phyloP scores from a whole-genome alignment of 2,797 vertebrate genomes.

The Apogon hyalosoma region DNA sequence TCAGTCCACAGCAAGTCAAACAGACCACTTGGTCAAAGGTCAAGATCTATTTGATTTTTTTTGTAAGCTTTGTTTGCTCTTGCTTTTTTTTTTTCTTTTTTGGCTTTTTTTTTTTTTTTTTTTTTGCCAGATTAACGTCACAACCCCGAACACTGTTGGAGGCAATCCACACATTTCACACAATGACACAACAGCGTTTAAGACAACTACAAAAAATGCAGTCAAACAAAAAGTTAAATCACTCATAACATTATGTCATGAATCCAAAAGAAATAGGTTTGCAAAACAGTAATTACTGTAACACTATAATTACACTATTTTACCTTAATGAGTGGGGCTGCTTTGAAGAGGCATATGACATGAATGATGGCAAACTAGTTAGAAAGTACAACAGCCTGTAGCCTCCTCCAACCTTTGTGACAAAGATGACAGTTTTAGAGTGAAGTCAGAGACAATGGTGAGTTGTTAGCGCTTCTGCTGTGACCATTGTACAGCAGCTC shows the following conservation, averaged over 20 bases:
- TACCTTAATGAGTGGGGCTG: neutral
- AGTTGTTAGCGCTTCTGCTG: slow-evolving; percentile 61
- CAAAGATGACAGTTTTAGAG: slow-evolving; percentile 35
- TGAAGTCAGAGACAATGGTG: slow-evolving; percentile 52
- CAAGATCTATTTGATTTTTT: slow-evolving; percentile 56
- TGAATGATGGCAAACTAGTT: slow-evolving; percentile 4
- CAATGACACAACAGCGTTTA: slow-evolving; percentile 1
- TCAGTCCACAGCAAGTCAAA: slow-evolving; percentile 45
- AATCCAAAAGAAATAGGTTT: slow-evolving; percentile 25
- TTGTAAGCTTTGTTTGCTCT: slow-evolving; percentile 29
- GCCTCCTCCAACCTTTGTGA: slow-evolving; percentile 14
- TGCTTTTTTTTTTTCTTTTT: slow-evolving; percentile 37
- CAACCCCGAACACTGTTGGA: slow-evolving; percentile 7
- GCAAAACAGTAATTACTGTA: slow-evolving; percentile 56
- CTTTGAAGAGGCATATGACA: slow-evolving; percentile 5
- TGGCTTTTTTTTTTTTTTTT: slow-evolving; percentile 31
- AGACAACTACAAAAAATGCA: slow-evolving; percentile 2
- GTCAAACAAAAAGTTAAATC: slow-evolving; percentile 23
- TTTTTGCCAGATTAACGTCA: slow-evolving; percentile 37
- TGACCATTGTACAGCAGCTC: slow-evolving; percentile 45
- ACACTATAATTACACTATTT: slow-evolving; percentile 33
- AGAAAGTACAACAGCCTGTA: neutral
- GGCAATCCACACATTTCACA: slow-evolving; percentile 13
- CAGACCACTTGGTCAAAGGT: slow-evolving; percentile 45
- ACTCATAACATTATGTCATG: slow-evolving; percentile 27